A percentile compares a stretch with the other conserved stretches of the same genome.
Conservation (phyloP, 2,888 invertebrate species). For the Polyommatus iphigenia region DNA sequence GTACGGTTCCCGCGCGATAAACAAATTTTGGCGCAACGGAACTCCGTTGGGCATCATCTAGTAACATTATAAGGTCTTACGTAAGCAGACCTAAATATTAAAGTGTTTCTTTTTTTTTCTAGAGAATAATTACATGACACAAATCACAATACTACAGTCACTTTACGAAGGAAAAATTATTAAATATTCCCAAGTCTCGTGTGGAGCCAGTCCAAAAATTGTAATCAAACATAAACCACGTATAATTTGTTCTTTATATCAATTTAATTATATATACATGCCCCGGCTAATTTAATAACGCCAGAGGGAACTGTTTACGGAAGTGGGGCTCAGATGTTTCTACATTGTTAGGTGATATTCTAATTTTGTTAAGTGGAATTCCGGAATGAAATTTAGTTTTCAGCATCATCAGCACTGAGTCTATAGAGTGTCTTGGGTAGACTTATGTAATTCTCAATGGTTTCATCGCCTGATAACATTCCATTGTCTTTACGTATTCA, state of each 20-base stretch:
- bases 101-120: background rate
- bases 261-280: conserved; percentile 9
- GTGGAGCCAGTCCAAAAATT: background rate
- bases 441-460: background rate
- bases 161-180: background rate
- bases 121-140: background rate
- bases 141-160: background rate
- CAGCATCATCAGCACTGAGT: background rate
- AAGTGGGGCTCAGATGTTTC: conserved; percentile 18
- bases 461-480: too few relatives aligned
- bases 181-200: background rate
- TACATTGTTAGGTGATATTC: conserved; percentile 2
- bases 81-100: background rate
- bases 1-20: too few relatives aligned
- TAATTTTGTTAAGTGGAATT: conserved; percentile 20
- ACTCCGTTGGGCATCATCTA: too few relatives aligned
- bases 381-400: background rate
- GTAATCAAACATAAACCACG: background rate
- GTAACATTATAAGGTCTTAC: too few relatives aligned
- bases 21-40: too few relatives aligned
- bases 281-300: conserved; percentile 27
- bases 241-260: conserved; percentile 3
- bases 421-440: background rate
- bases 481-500: too few relatives aligned
- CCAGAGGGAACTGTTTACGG: conserved; percentile 4